Percentiles rank a stretch among this genome's conserved stretches.
Conservation (phyloP, 35 echinoderm and acorn worm species). For the Ptychodera flava region DNA sequence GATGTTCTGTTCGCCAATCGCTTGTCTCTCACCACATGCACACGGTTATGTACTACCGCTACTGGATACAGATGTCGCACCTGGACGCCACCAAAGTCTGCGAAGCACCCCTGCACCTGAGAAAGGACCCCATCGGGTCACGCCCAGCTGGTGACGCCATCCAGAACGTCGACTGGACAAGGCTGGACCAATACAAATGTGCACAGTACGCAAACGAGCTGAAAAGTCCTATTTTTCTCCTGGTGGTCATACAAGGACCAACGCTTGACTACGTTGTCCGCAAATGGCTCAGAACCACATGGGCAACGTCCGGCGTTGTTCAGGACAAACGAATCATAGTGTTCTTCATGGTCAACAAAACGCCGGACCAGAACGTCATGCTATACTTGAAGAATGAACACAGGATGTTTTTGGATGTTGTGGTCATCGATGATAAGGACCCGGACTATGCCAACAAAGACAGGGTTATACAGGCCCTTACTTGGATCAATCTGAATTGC, state of each 20-base stretch:
- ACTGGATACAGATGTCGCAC: background rate
- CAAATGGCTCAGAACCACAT: background rate
- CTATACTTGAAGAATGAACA: background rate
- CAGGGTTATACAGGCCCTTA: background rate
- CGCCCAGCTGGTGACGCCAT: background rate
- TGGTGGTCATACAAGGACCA: background rate
- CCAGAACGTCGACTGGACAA: background rate
- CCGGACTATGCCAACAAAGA: background rate
- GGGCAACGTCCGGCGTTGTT: background rate
- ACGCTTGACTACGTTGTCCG: background rate
- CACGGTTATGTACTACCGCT: background rate
- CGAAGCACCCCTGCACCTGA: background rate
- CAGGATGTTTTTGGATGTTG: background rate
- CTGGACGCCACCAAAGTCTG: background rate
- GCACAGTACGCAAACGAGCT: background rate
- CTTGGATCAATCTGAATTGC: background rate
- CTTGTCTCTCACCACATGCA: background rate
- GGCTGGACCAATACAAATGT: background rate
- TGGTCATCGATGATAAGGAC: background rate
- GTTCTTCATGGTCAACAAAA: background rate
- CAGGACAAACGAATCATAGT: background rate
- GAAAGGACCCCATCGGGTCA: background rate
- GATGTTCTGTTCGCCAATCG: background rate
- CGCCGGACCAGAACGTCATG: background rate
- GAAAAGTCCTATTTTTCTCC: background rate